These are phyloP conservation scores for Lophura nycthemera DNA, from an alignment of 2,113 vertebrate genomes.

Conservation along the genomic window DNA sequence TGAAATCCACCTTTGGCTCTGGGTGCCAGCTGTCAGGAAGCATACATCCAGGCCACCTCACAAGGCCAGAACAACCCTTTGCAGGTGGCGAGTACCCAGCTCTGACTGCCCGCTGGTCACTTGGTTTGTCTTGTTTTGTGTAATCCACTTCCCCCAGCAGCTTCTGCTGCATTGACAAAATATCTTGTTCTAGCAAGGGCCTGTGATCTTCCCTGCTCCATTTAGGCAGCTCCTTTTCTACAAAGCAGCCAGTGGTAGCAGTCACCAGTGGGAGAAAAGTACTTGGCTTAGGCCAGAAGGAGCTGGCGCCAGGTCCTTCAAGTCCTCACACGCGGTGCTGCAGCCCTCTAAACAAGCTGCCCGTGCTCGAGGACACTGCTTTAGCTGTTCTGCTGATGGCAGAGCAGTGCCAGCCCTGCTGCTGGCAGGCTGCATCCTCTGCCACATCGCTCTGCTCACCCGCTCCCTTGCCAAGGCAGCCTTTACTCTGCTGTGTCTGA, in stretches of 20 bases:
- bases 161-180: not conserved
- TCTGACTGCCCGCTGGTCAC: not conserved
- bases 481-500: accelerated
- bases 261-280: accelerated
- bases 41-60: not conserved
- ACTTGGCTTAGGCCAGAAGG: not conserved
- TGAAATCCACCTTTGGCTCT: constrained; percentile 48
- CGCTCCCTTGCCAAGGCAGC: constrained; percentile 12
- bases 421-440: constrained; percentile 16
- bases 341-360: not conserved
- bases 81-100: not conserved
- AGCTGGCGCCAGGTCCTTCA: not conserved
- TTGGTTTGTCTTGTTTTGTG: not conserved
- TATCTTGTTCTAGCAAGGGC: not conserved
- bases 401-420: not conserved
- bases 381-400: not conserved
- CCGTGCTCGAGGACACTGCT: not conserved
- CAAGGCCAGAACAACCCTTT: not conserved
- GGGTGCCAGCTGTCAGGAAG: constrained; percentile 25
- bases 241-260: not conserved
- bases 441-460: not conserved
- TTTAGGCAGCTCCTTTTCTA: not conserved
- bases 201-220: not conserved
- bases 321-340: accelerated
- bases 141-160: not conserved